Percentiles rank a stretch among this genome's conserved stretches.
phyloP scores from a whole-genome alignment of 1,140 invertebrate genomes.

The Orchestia grillus region DNA sequence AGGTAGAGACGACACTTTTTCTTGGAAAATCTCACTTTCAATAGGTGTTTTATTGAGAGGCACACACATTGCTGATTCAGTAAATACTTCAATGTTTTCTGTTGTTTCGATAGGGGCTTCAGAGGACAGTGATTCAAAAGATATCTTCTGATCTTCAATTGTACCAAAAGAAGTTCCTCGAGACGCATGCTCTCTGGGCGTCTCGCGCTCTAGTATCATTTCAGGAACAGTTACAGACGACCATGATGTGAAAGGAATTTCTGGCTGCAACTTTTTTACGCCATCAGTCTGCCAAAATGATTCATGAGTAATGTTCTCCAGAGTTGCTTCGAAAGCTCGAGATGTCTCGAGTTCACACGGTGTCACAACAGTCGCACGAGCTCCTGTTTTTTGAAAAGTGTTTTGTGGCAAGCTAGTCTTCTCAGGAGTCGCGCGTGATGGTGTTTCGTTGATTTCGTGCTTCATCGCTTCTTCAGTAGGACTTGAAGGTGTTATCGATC shows the following conservation, averaged over 20 bases:
- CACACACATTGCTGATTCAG: background rate
- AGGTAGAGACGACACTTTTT: background rate
- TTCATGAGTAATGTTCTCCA: background rate
- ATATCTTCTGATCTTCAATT: background rate
- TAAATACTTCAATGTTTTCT: background rate
- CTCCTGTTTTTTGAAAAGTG: background rate
- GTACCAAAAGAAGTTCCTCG: background rate
- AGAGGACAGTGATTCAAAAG: background rate
- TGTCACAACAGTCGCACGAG: background rate
- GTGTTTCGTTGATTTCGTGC: background rate
- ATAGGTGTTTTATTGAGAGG: background rate
- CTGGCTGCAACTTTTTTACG: background rate
- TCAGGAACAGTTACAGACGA: background rate
- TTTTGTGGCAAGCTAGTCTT: background rate
- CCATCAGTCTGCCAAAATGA: background rate
- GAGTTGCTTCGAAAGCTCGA: background rate
- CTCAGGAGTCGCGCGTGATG: background rate
- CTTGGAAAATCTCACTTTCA: background rate
- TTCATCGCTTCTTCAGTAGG: background rate
- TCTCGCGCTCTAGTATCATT: background rate
- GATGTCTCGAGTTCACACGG: background rate
- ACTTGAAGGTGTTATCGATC: background rate
- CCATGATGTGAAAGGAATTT: background rate
- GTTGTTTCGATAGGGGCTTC: background rate
- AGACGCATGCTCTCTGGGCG: background rate